phyloP scores from a whole-genome alignment of 2,113 vertebrate genomes.

The Calypte anna region DNA sequence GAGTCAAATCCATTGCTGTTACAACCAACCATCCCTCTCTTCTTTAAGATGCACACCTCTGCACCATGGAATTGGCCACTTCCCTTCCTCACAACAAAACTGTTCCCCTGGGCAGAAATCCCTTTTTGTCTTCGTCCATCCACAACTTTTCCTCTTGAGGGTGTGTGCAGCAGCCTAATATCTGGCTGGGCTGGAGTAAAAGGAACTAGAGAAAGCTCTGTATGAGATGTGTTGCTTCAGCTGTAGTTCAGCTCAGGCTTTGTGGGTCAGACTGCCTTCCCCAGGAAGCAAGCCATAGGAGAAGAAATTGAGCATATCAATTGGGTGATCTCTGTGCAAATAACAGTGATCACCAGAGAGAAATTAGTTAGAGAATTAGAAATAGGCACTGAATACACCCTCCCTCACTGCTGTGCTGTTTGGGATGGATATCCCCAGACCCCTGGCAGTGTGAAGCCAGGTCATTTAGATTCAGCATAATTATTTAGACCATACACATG shows the following conservation, averaged over 20 bases:
- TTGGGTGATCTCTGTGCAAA: background rate
- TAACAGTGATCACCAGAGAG: background rate
- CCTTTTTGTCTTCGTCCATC: background rate
- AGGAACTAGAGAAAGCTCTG: background rate
- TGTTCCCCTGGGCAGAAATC: background rate
- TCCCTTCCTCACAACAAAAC: background rate
- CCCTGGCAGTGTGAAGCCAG: background rate
- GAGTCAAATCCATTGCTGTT: fast-evolving
- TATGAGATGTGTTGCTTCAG: background rate
- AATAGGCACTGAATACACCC: background rate
- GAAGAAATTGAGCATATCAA: background rate
- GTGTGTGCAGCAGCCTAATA: fast-evolving
- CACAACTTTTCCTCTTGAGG: background rate
- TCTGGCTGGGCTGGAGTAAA: background rate
- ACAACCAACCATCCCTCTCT: no score
- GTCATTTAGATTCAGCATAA: background rate
- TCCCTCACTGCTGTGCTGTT: background rate
- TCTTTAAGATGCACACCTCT: background rate
- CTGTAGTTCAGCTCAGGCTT: background rate
- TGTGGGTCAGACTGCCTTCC: background rate
- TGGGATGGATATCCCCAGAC: background rate
- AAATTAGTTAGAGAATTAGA: background rate
- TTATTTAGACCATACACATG: background rate
- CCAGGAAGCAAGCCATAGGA: fast-evolving
- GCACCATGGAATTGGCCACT: background rate